Conservation (phyloP, 2,113 vertebrate genomes). For the Progne subis region DNA sequence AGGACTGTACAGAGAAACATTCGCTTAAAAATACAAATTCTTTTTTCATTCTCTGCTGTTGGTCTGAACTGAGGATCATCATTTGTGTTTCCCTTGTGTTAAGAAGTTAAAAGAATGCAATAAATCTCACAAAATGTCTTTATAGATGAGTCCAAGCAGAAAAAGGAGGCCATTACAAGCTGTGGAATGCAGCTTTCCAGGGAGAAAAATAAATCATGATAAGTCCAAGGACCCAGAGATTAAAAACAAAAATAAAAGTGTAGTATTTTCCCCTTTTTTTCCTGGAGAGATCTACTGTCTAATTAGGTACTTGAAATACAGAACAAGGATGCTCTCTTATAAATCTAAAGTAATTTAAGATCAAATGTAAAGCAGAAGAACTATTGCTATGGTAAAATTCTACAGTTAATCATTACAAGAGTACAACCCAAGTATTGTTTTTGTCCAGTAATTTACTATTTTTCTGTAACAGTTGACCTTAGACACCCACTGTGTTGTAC, state of each 20-base stretch:
- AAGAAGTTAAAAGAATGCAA: slow-evolving; percentile 45
- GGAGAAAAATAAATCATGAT: slow-evolving; percentile 32
- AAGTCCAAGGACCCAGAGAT: background rate
- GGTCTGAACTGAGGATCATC: slow-evolving; percentile 27
- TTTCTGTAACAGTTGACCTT: background rate
- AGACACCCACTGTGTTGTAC: background rate
- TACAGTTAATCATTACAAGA: background rate
- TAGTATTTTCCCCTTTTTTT: background rate
- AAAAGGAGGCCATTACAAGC: slow-evolving; percentile 43
- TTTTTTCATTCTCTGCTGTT: slow-evolving; percentile 36
- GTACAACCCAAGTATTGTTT: background rate
- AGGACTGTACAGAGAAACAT: background rate
- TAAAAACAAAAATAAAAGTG: slow-evolving; percentile 5
- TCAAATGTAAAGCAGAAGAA: background rate
- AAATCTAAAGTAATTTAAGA: slow-evolving; percentile 2
- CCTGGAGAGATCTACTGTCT: background rate
- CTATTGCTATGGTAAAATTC: background rate
- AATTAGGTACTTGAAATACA: background rate
- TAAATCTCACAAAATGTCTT: slow-evolving; percentile 58
- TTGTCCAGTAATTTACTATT: background rate
- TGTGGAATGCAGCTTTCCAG: slow-evolving; percentile 39
- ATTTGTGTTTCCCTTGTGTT: background rate
- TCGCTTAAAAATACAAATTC: background rate
- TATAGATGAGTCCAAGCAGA: slow-evolving; percentile 25
- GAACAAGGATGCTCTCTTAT: background rate